Evolutionary conservation across 2,797 vertebrate species (phyloP).

Genomic region (Orestias chungarensis): DNA sequence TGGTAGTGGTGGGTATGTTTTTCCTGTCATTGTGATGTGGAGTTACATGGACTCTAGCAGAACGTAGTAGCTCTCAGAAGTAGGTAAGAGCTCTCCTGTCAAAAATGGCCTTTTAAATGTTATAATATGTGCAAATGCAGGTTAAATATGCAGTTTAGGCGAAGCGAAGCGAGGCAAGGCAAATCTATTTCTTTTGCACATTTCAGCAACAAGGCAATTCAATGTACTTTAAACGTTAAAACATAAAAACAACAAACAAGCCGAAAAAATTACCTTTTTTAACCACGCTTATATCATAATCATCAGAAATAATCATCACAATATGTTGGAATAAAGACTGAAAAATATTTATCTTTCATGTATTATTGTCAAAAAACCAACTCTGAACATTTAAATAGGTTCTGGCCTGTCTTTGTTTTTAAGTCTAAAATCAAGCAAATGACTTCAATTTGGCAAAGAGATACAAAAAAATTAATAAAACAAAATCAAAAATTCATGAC

Average conservation of each 20-base stretch:
- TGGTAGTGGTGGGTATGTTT: slow-evolving; percentile 87
- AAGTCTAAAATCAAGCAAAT: background rate
- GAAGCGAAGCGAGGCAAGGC: background rate
- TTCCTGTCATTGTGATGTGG: slow-evolving; percentile 89
- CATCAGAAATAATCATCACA: background rate
- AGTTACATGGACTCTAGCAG: slow-evolving; percentile 88
- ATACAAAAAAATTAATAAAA: background rate
- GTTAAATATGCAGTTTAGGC: slow-evolving; percentile 72
- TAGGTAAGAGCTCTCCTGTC: slow-evolving; percentile 91
- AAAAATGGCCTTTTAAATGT: slow-evolving; percentile 82
- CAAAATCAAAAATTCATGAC: too few species aligned
- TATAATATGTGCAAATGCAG: slow-evolving; percentile 85
- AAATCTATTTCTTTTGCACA: background rate
- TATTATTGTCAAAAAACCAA: too few species aligned
- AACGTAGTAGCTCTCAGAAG: slow-evolving; percentile 79
- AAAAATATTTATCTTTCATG: background rate
- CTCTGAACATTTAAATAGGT: too few species aligned
- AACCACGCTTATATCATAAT: background rate
- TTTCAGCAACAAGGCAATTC: background rate
- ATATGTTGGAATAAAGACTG: background rate
- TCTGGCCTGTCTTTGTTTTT: background rate
- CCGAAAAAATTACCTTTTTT: background rate
- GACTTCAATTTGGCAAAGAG: background rate
- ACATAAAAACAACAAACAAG: background rate
- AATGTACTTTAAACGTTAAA: background rate